phyloP scores from a whole-genome alignment of 2,113 vertebrate species.

The Potamarius usumacintae region DNA sequence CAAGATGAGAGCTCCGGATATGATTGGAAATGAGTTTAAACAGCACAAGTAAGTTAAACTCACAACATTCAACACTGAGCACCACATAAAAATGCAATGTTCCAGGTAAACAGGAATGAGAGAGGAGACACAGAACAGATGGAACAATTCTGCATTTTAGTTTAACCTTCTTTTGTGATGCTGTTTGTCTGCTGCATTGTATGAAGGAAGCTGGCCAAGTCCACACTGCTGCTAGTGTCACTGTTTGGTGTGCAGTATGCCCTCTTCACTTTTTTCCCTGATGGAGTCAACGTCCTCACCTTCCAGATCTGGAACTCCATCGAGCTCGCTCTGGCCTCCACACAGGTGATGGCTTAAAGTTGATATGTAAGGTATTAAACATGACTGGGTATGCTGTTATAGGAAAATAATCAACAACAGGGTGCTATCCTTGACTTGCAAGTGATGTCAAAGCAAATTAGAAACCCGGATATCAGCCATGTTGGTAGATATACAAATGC shows the following conservation, averaged over 20 bases:
- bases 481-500: too few species aligned
- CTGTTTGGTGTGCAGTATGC: constrained; percentile 92
- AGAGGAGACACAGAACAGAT: neutral
- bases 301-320: constrained; percentile 83
- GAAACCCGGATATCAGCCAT: too few species aligned
- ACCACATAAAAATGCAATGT: neutral
- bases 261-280: constrained; percentile 86
- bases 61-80: neutral
- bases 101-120: constrained; percentile 7
- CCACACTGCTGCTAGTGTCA: constrained; percentile 89
- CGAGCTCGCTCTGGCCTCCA: constrained; percentile 89
- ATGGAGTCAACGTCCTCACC: constrained; percentile 69
- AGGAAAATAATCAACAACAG: neutral
- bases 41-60: constrained; percentile 70
- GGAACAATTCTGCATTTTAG: neutral
- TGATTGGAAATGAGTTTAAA: constrained; percentile 67
- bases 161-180: constrained; percentile 10
- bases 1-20: constrained; percentile 70
- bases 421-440: too few species aligned
- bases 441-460: too few species aligned
- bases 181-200: constrained; percentile 16
- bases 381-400: neutral
- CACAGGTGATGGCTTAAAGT: constrained; percentile 77
- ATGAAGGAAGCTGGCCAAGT: constrained; percentile 86
- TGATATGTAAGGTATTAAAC: neutral